Base-by-base conservation (phyloP, 2,797 vertebrate species). In the Leucoraja ocellata region DNA sequence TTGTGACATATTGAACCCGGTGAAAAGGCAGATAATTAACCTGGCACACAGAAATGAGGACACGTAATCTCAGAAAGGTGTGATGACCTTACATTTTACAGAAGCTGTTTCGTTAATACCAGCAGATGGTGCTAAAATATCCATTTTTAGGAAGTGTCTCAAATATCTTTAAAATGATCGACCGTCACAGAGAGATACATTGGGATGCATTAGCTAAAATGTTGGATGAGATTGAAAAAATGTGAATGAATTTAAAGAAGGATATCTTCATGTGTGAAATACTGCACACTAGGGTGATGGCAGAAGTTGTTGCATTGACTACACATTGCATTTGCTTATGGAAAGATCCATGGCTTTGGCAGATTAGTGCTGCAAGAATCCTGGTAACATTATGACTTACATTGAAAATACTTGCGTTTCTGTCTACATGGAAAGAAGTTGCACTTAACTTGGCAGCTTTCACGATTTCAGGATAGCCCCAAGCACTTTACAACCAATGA, bases 81-180 rank as follows among this genome's bases (percentile, higher is more conserved):
- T 71, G 93, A 93, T 94, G 78, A 74, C 79, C 94, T 88, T 94
- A 63, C 95, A 95, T 90, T 93, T 95, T 95, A 94, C 94, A 93
- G 95, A 94, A 96, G 94, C 93, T 95, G 95, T 95, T 95, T 95
- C 25, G 71, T 95, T 95, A 95, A 95, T 94, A 96, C 97, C 98
- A 98, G 97, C 96, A 98, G 98, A 97, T 98, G 98, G 98, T 96
- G 97, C 98, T 98, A 97, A 98, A 97, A 97, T 96, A 96, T 96
- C 95, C 95, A 95, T 94, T 96, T 95, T 73, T 94, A 94, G 95
- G 95, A 96, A 97, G 96, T 95, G 95, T 96, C 95, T 97, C 96
- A 95, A 95, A 96, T 97, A 97, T 96, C 96, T 95, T 97, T 97
- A 96, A 97, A 98, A 97, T 96, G 96, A 97, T 96, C 96, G 96